Conservation (phyloP, 2,113 vertebrate species). For the Eurystomus gularis region DNA sequence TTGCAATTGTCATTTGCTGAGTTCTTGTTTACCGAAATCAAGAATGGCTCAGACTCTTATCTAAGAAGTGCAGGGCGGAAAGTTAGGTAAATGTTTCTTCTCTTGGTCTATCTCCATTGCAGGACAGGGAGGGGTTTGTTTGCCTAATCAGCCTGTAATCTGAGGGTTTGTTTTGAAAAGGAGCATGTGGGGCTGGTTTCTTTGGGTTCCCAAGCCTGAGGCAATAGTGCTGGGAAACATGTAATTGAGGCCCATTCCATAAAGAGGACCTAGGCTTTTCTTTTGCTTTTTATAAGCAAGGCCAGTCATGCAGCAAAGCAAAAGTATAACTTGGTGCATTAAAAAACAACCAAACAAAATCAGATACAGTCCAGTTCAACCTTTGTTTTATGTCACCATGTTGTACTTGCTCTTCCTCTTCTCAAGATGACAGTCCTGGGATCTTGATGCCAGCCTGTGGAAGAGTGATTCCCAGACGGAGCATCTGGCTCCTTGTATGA, state of each 20-base stretch:
- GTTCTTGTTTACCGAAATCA: conserved; percentile 24
- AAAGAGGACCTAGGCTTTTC: background rate
- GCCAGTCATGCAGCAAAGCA: background rate
- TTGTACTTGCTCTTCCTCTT: background rate
- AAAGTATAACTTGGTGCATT: background rate
- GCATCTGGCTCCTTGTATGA: conserved; percentile 62
- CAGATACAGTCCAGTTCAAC: background rate
- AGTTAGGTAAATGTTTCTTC: conserved; percentile 13
- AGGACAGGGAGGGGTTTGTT: conserved; percentile 23
- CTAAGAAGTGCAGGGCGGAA: conserved; percentile 15
- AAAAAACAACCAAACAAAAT: background rate
- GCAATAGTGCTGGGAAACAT: conserved; percentile 33
- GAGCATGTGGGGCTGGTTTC: background rate
- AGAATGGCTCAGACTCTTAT: conserved; percentile 16
- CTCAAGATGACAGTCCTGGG: conserved; percentile 57
- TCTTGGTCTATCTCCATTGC: background rate
- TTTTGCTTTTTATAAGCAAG: background rate
- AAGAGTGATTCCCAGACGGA: conserved; percentile 57
- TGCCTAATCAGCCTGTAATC: conserved; percentile 31
- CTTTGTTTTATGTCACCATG: conserved; percentile 22
- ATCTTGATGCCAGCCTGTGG: conserved; percentile 36
- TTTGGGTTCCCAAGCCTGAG: conserved; percentile 30
- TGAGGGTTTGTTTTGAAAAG: conserved; percentile 56
- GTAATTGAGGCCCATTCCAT: background rate
- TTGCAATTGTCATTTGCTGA: background rate